Evolutionary conservation across 2,888 invertebrate species (phyloP).

Genomic region (Nephrotoma guestfalica): DNA sequence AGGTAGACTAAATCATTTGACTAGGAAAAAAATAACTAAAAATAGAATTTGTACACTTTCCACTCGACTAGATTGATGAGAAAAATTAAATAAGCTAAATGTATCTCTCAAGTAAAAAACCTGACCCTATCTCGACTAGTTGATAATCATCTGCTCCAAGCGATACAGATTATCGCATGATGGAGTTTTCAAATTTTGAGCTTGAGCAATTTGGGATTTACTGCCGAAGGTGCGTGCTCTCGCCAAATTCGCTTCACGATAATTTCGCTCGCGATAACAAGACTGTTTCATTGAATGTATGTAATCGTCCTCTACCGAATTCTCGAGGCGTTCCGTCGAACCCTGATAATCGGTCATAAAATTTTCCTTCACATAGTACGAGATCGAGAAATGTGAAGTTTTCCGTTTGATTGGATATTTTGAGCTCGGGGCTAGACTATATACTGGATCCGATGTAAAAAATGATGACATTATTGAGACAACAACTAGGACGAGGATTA

Average conservation of each 20-base stretch:
- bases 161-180: conserved; percentile 46
- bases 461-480: conserved; percentile 89
- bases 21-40: background rate
- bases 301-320: conserved; percentile 90
- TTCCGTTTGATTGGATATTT: conserved; percentile 49
- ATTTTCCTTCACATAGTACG: conserved; percentile 90
- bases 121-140: background rate
- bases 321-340: conserved; percentile 71
- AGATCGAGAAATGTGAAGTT: conserved; percentile 65
- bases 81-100: background rate
- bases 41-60: background rate
- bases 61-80: background rate
- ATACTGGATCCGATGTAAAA: conserved; percentile 88
- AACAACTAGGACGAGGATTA: conserved; percentile 74
- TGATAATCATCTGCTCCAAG: conserved; percentile 1
- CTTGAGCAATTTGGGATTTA: conserved; percentile 61
- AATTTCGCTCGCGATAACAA: conserved; percentile 85
- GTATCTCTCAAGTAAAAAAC: background rate
- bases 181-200: conserved; percentile 66
- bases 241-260: conserved; percentile 85
- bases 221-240: conserved; percentile 89
- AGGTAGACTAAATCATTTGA: background rate
- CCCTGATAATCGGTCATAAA: conserved; percentile 72
- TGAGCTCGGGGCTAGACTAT: conserved; percentile 63
- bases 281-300: conserved; percentile 69